Percentiles rank a stretch among this genome's conserved stretches.
Conservation (phyloP, 2,797 vertebrate genomes). For the Chaunax sp. region DNA sequence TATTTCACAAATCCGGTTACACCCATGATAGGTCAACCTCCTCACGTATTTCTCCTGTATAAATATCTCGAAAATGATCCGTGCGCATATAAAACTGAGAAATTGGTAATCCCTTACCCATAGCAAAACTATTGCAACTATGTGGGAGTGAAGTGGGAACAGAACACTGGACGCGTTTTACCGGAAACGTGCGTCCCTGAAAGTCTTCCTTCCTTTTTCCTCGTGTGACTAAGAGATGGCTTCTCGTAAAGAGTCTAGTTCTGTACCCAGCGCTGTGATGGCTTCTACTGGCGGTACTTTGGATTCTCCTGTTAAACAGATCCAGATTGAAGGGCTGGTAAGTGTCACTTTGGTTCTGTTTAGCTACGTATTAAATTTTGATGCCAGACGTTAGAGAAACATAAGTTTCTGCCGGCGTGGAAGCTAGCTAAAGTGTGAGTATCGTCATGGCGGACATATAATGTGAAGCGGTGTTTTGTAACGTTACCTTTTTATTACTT, state of each 20-base stretch:
- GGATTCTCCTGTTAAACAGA: slow-evolving; percentile 81
- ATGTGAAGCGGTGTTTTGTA: not conserved
- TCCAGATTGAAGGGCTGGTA: slow-evolving; percentile 83
- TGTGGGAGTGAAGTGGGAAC: too few species aligned
- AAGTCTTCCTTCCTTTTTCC: slow-evolving; percentile 47
- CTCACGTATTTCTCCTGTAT: too few species aligned
- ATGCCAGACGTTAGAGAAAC: not conserved
- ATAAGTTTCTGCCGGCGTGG: not conserved
- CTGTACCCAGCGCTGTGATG: slow-evolving; percentile 30
- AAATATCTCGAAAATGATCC: too few species aligned
- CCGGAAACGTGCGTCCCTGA: slow-evolving; percentile 59
- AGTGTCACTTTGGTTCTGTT: slow-evolving; percentile 17
- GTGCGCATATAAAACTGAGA: too few species aligned
- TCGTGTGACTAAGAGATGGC: slow-evolving; percentile 71
- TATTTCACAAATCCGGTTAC: too few species aligned
- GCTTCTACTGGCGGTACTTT: slow-evolving; percentile 63
- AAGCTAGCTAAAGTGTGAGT: slow-evolving; percentile 49
- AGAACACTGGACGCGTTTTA: too few species aligned
- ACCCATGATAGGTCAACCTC: too few species aligned
- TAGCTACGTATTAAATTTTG: accelerated
- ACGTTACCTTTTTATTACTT: not conserved
- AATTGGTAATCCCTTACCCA: too few species aligned
- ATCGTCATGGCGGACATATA: slow-evolving; percentile 61
- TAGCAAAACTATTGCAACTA: too few species aligned
- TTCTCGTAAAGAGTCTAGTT: slow-evolving; percentile 62